Conservation (phyloP, 2,113 vertebrate species). For the Paradisaea rubra region DNA sequence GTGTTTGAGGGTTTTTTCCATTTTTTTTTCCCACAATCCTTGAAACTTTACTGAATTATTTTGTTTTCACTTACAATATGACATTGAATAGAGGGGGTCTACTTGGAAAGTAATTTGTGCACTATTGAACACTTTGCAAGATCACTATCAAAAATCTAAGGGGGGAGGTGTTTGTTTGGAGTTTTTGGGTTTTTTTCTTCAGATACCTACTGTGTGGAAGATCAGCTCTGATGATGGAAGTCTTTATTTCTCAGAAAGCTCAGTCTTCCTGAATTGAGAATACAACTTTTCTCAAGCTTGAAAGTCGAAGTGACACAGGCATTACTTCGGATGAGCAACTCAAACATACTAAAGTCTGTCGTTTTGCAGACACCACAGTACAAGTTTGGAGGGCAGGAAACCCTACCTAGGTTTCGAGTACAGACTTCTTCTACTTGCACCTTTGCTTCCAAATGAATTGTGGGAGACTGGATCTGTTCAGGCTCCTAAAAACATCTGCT, state of each 20-base stretch:
- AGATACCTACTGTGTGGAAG: not conserved
- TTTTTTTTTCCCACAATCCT: not conserved
- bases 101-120: not conserved
- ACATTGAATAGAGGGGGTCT: rapidly evolving
- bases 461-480: not conserved
- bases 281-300: not conserved
- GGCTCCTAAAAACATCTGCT: not conserved
- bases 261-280: not conserved
- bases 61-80: not conserved
- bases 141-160: not conserved
- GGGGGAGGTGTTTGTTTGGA: rapidly evolving
- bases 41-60: not conserved
- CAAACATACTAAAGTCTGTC: not conserved
- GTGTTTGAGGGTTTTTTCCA: not conserved
- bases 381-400: not conserved
- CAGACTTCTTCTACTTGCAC: not conserved
- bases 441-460: not conserved
- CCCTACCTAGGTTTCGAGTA: not conserved
- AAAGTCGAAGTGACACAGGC: not conserved
- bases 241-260: not conserved
- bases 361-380: not conserved
- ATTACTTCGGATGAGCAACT: not conserved
- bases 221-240: not conserved
- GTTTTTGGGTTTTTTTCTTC: not conserved
- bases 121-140: not conserved